Percentiles rank a stretch among this genome's conserved stretches.
phyloP scores from a whole-genome alignment of 2,888 invertebrate genomes.

The Odontomyia ornata region DNA sequence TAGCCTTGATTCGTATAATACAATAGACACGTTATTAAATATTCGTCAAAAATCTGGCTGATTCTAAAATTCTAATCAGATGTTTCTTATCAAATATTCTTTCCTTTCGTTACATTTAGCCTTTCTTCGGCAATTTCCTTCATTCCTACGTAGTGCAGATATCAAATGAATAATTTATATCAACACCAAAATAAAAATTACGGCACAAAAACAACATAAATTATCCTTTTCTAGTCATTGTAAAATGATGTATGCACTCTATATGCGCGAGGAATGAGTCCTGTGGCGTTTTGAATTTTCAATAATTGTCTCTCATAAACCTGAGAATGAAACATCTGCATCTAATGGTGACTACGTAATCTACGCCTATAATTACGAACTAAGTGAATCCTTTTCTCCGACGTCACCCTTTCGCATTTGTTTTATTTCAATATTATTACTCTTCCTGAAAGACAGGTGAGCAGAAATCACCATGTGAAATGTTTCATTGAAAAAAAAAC shows the following conservation, averaged over 20 bases:
- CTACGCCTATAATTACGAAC: conserved; percentile 22
- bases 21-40: too few relatives aligned
- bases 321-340: conserved; percentile 40
- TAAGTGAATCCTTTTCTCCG: conserved; percentile 34
- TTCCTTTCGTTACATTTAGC: too few relatives aligned
- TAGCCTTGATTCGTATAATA: too few relatives aligned
- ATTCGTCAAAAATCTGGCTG: too few relatives aligned
- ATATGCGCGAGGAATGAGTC: conserved; percentile 6
- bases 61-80: too few relatives aligned
- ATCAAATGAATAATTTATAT: conserved; percentile 27
- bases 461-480: not conserved
- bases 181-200: conserved; percentile 34
- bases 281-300: not conserved
- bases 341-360: conserved; percentile 28
- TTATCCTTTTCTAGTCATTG: conserved; percentile 12
- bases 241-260: not conserved
- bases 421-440: not conserved
- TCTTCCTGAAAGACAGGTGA: not conserved
- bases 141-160: not conserved
- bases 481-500: conserved; percentile 9
- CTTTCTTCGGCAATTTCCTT: too few relatives aligned
- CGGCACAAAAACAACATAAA: conserved; percentile 19
- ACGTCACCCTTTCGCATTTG: not conserved
- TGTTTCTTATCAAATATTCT: too few relatives aligned
- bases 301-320: conserved; percentile 18